Conservation (phyloP, 2,888 invertebrate genomes). For the Polyploca ridens region DNA sequence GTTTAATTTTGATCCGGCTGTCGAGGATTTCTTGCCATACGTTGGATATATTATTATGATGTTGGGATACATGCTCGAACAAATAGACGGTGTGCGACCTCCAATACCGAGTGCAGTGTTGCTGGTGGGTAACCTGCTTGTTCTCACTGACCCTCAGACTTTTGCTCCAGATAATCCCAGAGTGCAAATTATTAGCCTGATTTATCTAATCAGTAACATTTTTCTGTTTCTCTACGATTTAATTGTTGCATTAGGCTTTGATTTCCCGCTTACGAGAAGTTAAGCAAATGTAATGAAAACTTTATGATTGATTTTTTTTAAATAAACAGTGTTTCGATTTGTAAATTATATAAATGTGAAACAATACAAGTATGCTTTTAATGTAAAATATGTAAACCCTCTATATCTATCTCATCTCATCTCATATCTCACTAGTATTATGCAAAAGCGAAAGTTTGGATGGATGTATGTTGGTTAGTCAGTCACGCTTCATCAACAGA, state of each 20-base stretch:
- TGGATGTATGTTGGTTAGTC: too few species aligned
- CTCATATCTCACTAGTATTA: background rate
- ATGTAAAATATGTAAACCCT: background rate
- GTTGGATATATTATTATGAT: slow-evolving; percentile 68
- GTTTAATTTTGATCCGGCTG: slow-evolving; percentile 38
- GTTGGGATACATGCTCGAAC: slow-evolving; percentile 69
- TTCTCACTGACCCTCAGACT: slow-evolving; percentile 57
- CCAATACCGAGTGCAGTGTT: slow-evolving; percentile 70
- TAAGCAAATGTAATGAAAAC: slow-evolving; percentile 20
- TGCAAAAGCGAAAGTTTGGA: background rate
- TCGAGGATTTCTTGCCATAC: slow-evolving; percentile 57
- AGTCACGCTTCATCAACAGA: too few species aligned
- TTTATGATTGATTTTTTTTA: background rate
- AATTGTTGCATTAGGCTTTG: slow-evolving; percentile 30
- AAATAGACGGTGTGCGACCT: slow-evolving; percentile 51
- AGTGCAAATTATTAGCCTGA: slow-evolving; percentile 54
- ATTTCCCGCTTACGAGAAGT: slow-evolving; percentile 27
- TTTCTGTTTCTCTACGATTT: slow-evolving; percentile 65
- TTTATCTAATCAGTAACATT: slow-evolving; percentile 62
- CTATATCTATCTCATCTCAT: too few species aligned
- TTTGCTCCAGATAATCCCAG: slow-evolving; percentile 49
- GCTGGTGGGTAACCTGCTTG: slow-evolving; percentile 64
- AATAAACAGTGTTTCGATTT: background rate
- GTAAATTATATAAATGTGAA: background rate
- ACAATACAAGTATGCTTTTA: background rate